Evolutionary conservation across 2,113 vertebrate genomes (phyloP).

Genomic region (sheep (Ovis aries)): DNA sequence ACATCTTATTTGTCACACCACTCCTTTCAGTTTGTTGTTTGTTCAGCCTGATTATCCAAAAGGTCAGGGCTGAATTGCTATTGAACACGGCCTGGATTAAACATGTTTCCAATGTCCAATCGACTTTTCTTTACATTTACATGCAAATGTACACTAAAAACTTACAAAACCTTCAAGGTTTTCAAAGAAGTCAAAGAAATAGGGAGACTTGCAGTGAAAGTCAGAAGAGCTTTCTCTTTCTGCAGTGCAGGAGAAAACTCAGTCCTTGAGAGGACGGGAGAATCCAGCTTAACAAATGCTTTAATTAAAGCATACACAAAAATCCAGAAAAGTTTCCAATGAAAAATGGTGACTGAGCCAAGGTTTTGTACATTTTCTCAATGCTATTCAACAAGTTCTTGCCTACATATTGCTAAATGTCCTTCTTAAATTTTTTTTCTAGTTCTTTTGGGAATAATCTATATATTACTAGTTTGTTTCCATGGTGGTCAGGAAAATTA

Average conservation of each 20-base stretch:
- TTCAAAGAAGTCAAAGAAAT: background rate
- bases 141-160: conserved; percentile 56
- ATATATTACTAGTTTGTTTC: background rate
- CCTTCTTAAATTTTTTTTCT: background rate
- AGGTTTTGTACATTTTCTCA: background rate
- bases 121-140: background rate
- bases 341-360: background rate
- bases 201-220: background rate
- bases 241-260: background rate
- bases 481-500: background rate
- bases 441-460: background rate
- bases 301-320: background rate
- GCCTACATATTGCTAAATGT: background rate
- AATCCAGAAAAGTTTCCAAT: background rate
- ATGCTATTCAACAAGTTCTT: background rate
- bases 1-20: background rate
- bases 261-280: background rate
- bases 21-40: background rate
- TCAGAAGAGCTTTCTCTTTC: background rate
- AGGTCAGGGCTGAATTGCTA: background rate
- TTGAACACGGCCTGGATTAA: background rate
- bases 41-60: background rate
- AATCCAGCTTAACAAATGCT: background rate
- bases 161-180: conserved; percentile 5
- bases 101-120: background rate